Percentiles rank a stretch among this genome's conserved stretches.
Evolutionary conservation across 2,888 invertebrate species (phyloP).

Genomic region (Drosophila prolongata): DNA sequence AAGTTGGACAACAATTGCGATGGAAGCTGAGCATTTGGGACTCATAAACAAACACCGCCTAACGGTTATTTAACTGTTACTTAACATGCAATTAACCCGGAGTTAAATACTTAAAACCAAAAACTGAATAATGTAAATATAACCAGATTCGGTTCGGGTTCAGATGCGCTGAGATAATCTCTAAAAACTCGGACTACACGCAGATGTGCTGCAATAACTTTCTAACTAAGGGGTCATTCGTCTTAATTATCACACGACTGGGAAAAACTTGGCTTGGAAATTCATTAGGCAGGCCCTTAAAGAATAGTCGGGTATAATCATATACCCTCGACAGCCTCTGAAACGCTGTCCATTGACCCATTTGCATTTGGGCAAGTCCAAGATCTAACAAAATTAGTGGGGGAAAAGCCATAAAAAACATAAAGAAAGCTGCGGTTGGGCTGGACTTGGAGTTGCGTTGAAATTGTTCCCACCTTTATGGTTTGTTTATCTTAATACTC

Average conservation of each 20-base stretch:
- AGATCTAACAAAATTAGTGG: constrained; percentile 46
- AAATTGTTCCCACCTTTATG: constrained; percentile 74
- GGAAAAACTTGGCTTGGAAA: constrained; percentile 56
- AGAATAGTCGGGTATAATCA: constrained; percentile 48
- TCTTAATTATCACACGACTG: constrained; percentile 76
- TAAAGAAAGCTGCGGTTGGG: constrained; percentile 59
- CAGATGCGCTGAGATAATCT: constrained; percentile 43
- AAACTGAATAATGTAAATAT: constrained; percentile 51
- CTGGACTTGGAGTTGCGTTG: constrained; percentile 44
- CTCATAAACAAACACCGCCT: constrained; percentile 42
- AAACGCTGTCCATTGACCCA: constrained; percentile 66
- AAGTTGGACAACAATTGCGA: constrained; percentile 57
- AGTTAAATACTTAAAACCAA: constrained; percentile 46
- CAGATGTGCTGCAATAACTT: constrained; percentile 75
- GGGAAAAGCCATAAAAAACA: constrained; percentile 39
- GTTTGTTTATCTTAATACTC: constrained; percentile 38
- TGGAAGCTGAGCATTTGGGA: constrained; percentile 53
- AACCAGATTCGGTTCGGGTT: constrained; percentile 45
- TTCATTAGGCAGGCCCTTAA: constrained; percentile 66
- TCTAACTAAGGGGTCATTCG: constrained; percentile 74
- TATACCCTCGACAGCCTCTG: constrained; percentile 48
- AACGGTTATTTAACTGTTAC: constrained; percentile 78
- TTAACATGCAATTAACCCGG: constrained; percentile 76
- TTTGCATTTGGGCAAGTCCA: constrained; percentile 62
- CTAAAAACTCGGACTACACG: constrained; percentile 33